A percentile compares a stretch with the other conserved stretches of the same genome.
Conservation (phyloP, 2,797 vertebrate species). For the Coranthus polyacanthus region DNA sequence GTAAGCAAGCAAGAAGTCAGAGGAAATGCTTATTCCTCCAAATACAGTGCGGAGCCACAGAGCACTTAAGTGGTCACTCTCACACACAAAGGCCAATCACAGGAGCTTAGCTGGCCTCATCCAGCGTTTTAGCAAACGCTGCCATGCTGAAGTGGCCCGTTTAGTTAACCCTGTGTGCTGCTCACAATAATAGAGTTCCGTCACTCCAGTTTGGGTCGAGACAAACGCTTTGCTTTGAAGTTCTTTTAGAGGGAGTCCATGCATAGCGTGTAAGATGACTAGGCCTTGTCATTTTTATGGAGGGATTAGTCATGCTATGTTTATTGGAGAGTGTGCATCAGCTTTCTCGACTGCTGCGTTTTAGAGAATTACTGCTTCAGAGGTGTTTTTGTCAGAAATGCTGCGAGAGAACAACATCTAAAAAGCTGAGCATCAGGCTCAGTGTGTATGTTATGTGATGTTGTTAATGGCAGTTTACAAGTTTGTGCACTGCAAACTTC, state of each 20-base stretch:
- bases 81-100: constrained; percentile 74
- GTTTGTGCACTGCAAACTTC: no score
- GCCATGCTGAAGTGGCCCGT: constrained; percentile 50
- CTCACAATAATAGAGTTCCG: constrained; percentile 24
- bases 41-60: constrained; percentile 60
- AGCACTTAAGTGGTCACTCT: constrained; percentile 76
- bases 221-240: constrained; percentile 69
- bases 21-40: constrained; percentile 77
- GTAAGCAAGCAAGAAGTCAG: constrained; percentile 67
- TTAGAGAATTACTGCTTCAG: constrained; percentile 62
- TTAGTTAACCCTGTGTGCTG: constrained; percentile 52
- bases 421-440: constrained; percentile 9
- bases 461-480: no score
- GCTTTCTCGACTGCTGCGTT: constrained; percentile 57
- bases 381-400: constrained; percentile 44
- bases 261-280: constrained; percentile 57
- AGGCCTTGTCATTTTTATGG: constrained; percentile 61
- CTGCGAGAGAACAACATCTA: constrained; percentile 18
- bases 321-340: constrained; percentile 59
- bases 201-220: constrained; percentile 40
- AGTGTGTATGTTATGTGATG: no score
- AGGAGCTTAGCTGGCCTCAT: constrained; percentile 74
- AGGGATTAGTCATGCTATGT: constrained; percentile 73
- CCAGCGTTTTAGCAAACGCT: constrained; percentile 67
- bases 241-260: constrained; percentile 28